Conservation (phyloP, 1,140 invertebrate genomes). For the Papilio aristodemus region DNA sequence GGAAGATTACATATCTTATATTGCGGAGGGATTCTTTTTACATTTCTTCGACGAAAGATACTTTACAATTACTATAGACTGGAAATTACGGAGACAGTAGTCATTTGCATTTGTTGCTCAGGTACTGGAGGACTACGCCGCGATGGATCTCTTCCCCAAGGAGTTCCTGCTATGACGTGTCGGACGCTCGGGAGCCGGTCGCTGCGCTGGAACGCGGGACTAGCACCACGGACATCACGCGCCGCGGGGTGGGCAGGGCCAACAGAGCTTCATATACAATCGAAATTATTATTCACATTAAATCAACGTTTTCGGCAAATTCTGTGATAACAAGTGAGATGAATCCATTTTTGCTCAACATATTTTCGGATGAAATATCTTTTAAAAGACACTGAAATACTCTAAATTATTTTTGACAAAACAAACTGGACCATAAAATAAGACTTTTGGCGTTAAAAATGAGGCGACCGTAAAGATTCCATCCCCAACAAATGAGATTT, state of each 20-base stretch:
- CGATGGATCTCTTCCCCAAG: conserved; percentile 87
- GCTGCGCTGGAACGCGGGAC: background rate
- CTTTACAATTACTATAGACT: no score
- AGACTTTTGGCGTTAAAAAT: no score
- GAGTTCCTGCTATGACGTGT: conserved; percentile 80
- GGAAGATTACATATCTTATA: no score
- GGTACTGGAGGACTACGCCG: conserved; percentile 85
- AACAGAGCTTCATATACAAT: conserved; percentile 5
- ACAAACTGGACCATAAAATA: no score
- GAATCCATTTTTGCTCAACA: conserved; percentile 23
- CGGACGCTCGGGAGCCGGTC: conserved; percentile 4
- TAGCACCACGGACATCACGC: background rate
- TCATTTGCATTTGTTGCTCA: conserved; percentile 73
- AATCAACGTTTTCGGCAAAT: conserved; percentile 13
- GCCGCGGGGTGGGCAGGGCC: background rate
- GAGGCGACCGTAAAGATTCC: background rate
- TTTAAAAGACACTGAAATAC: background rate
- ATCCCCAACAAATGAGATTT: background rate
- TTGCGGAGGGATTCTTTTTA: no score
- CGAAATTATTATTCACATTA: conserved; percentile 3
- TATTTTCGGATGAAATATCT: conserved; percentile 25
- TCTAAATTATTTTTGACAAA: background rate
- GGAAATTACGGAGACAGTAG: no score
- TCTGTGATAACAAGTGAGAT: conserved; percentile 36
- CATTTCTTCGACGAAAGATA: no score